Percentiles rank a stretch among this genome's conserved stretches.
These are phyloP conservation scores for Nothobranchius furzeri DNA, from an alignment of 2,113 vertebrate genomes.

Conservation along the genomic window DNA sequence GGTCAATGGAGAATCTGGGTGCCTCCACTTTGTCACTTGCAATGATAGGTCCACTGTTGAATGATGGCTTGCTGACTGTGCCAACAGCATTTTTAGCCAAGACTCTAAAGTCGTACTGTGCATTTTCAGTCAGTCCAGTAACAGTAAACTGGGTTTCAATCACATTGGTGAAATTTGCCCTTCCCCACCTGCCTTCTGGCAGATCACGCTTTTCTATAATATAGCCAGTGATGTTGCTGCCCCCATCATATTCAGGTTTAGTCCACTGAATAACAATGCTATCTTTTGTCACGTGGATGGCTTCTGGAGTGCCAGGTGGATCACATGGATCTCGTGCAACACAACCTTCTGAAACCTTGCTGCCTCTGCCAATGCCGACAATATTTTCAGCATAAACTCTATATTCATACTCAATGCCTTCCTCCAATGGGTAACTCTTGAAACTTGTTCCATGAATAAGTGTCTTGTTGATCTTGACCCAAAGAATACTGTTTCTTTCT, in stretches of 20 bases:
- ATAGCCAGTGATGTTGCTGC: conserved; percentile 95
- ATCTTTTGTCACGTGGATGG: conserved; percentile 89
- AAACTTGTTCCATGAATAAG: conserved; percentile 90
- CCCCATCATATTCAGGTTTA: conserved; percentile 96
- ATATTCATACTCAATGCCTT: conserved; percentile 96
- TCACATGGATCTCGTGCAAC: conserved; percentile 95
- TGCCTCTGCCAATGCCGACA: conserved; percentile 92
- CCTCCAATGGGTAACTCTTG: conserved; percentile 92
- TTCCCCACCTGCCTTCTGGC: conserved; percentile 96
- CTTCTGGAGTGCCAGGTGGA: conserved; percentile 92
- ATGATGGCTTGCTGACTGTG: conserved; percentile 92
- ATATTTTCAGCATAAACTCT: conserved; percentile 97
- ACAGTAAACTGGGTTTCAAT: conserved; percentile 96
- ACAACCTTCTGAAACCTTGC: conserved; percentile 95
- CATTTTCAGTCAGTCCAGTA: conserved; percentile 92
- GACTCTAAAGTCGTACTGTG: conserved; percentile 97
- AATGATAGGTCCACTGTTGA: conserved; percentile 93
- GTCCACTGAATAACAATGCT: conserved; percentile 92
- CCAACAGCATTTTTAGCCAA: conserved; percentile 97
- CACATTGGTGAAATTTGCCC: conserved; percentile 96
- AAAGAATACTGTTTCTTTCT: conserved; percentile 97
- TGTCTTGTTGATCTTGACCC: conserved; percentile 94
- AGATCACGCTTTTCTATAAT: conserved; percentile 95
- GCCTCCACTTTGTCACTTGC: conserved; percentile 92
- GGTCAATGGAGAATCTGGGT: conserved; percentile 95